A percentile compares a stretch with the other conserved stretches of the same genome.
Conservation (phyloP, 2,888 invertebrate species). For the Heliconius aoede region DNA sequence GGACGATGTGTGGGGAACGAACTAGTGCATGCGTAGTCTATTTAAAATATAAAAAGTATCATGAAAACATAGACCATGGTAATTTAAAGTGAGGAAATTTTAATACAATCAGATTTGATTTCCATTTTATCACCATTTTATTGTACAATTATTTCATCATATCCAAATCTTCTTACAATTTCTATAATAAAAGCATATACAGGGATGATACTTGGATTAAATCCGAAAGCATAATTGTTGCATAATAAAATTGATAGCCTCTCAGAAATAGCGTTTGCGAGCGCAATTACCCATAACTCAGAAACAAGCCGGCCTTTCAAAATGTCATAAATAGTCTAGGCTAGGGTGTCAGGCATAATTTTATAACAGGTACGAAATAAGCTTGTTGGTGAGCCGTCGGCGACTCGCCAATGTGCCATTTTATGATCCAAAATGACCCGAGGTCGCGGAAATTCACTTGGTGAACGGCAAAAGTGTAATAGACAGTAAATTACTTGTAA, state of each 20-base stretch:
- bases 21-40: too few relatives aligned
- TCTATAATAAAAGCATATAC: neutral
- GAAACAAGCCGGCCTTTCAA: conserved; percentile 59
- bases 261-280: conserved; percentile 53
- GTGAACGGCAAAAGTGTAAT: conserved; percentile 50
- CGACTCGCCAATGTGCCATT: conserved; percentile 48
- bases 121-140: neutral
- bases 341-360: conserved; percentile 59
- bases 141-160: too few relatives aligned
- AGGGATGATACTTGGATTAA: conserved; percentile 35
- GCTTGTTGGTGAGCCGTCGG: conserved; percentile 48
- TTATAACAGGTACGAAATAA: conserved; percentile 54
- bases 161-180: neutral
- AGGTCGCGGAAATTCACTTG: conserved; percentile 56
- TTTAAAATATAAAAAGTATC: too few relatives aligned
- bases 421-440: conserved; percentile 54
- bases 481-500: conserved; percentile 50
- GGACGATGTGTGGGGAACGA: too few relatives aligned
- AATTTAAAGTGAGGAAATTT: neutral
- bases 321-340: conserved; percentile 59
- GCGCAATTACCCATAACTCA: conserved; percentile 60
- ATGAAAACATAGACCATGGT: too few relatives aligned
- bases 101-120: neutral
- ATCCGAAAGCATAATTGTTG: conserved; percentile 49
- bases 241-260: conserved; percentile 54